Percentiles rank a stretch among this genome's conserved stretches.
Conservation (phyloP, 1,140 invertebrate genomes). For the Zaprionus davidi region DNA sequence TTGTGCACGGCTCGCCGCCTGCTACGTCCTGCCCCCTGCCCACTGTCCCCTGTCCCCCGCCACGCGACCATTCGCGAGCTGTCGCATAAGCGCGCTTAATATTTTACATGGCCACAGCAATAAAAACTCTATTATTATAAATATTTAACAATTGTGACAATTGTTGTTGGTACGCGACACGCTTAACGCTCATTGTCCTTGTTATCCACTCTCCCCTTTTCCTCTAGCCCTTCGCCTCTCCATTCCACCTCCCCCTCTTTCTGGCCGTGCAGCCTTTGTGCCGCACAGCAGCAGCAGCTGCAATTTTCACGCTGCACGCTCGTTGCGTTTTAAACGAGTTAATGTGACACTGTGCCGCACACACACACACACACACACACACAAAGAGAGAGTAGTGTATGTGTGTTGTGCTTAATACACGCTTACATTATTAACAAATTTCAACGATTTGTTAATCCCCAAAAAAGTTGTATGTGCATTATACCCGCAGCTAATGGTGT, state of each 20-base stretch:
- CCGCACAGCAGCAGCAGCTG: conserved; percentile 55
- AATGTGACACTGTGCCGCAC: conserved; percentile 43
- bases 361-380: conserved; percentile 7
- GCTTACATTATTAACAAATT: conserved; percentile 29
- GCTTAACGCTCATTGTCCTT: conserved; percentile 49
- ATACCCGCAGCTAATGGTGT: too few species aligned
- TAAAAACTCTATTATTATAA: conserved; percentile 80
- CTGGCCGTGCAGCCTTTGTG: conserved; percentile 6
- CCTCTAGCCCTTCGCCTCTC: not conserved
- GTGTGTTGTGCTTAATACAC: conserved; percentile 16
- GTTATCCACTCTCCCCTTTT: conserved; percentile 29
- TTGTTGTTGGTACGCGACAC: conserved; percentile 66
- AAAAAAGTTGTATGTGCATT: not conserved
- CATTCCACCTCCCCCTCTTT: not conserved
- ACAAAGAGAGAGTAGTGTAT: not conserved
- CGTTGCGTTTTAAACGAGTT: conserved; percentile 70
- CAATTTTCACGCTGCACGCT: conserved; percentile 73
- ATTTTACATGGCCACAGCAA: conserved; percentile 67
- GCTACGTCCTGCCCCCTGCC: not conserved
- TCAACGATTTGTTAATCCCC: conserved; percentile 29
- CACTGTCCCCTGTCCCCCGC: too few species aligned
- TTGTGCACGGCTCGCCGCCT: conserved; percentile 41
- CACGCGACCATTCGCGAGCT: conserved; percentile 26
- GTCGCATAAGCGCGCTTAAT: conserved; percentile 66
- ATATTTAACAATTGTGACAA: conserved; percentile 83